Base-by-base conservation (phyloP, 2,113 vertebrate genomes). In the Monarcha castaneiventris region DNA sequence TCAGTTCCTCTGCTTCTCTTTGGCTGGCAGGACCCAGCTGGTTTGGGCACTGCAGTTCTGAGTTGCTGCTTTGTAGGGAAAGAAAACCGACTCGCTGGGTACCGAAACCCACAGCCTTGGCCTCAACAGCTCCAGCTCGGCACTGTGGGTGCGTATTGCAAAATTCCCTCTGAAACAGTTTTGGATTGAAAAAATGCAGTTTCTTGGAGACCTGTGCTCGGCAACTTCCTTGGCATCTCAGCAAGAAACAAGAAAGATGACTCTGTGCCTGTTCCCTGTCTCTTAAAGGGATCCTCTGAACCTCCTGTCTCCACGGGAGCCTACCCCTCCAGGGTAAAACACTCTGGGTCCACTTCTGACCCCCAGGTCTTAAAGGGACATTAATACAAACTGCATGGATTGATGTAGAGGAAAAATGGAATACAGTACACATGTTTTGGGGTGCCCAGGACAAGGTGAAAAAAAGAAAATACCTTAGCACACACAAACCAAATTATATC, bases 81-180 rank as follows among this genome's bases (percentile, higher is more conserved):
- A 59, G 35, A 58, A 59, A 67, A 51, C 8, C 0, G 3, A 21
- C 35, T 43, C 4, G 8, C 35, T 21, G 16, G 30, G 44, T 21
- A 43, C 35, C 0, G 0, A 63, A 67, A 43, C 21, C 11, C 44
- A 35, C 32, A 67, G 44, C 21, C 32, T 37, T 7, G 72, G 52
- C 21, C 35, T 21, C 14, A 51, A 10, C 5, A 35, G 37, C 32
- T 76, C 44, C 62, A 76, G 37, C 37, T 43, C 14, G 1, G 37
- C 2, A 0, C 32, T 59, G 37, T 1, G 1, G 62, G 26, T 59
- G 11, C 1, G 1, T 27, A 35, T 37, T 18, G 35, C 20, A 11
- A 44, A 76, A 86, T 51, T 76, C 35, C 21, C 54, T 43, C 37
- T 59, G 32, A 59, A 76, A 76, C 16, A 43, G 21, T 59, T 59